Percentiles rank a stretch among this genome's conserved stretches.
Conservation (phyloP, 1,140 invertebrate species). For the Oncopodura yosiiana region DNA sequence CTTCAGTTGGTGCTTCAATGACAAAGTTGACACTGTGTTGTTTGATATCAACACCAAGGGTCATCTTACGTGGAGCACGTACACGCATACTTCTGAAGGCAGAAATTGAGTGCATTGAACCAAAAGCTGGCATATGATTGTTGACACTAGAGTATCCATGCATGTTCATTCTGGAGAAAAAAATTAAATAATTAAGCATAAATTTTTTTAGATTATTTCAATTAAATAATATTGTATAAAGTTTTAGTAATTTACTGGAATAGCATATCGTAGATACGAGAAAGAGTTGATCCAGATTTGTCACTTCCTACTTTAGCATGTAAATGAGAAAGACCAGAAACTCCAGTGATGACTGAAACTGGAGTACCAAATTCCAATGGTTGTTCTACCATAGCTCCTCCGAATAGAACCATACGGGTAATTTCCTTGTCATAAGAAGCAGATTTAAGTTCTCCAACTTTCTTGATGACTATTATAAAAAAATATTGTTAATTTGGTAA, state of each 20-base stretch:
- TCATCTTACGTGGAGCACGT: slow-evolving; percentile 28
- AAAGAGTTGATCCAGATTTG: slow-evolving; percentile 18
- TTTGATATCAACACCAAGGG: slow-evolving; percentile 25
- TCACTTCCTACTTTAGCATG: slow-evolving; percentile 23
- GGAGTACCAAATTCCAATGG: slow-evolving; percentile 29
- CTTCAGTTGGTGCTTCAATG: slow-evolving; percentile 26
- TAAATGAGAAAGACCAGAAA: slow-evolving; percentile 12
- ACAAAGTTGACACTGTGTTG: slow-evolving; percentile 23
- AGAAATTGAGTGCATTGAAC: slow-evolving; percentile 24
- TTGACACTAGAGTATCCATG: slow-evolving; percentile 14
- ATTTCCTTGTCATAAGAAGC: slow-evolving; percentile 30
- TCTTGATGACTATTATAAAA: slow-evolving; percentile 22
- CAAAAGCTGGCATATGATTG: slow-evolving; percentile 32
- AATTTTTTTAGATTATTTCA: background rate
- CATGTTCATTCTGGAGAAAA: slow-evolving; percentile 6
- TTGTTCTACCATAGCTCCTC: slow-evolving; percentile 26
- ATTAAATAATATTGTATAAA: background rate
- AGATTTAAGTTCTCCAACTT: slow-evolving; percentile 17
- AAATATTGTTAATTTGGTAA: slow-evolving; percentile 1
- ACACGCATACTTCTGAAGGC: slow-evolving; percentile 23
- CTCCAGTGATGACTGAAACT: slow-evolving; percentile 20
- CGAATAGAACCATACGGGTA: slow-evolving; percentile 25
- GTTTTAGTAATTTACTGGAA: slow-evolving; percentile 30
- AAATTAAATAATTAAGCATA: background rate
- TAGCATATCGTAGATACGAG: slow-evolving; percentile 12